Percentiles rank a stretch among this genome's conserved stretches.
Evolutionary conservation across 2,113 vertebrate genomes (phyloP).

Genomic region (Macquaria australasica): DNA sequence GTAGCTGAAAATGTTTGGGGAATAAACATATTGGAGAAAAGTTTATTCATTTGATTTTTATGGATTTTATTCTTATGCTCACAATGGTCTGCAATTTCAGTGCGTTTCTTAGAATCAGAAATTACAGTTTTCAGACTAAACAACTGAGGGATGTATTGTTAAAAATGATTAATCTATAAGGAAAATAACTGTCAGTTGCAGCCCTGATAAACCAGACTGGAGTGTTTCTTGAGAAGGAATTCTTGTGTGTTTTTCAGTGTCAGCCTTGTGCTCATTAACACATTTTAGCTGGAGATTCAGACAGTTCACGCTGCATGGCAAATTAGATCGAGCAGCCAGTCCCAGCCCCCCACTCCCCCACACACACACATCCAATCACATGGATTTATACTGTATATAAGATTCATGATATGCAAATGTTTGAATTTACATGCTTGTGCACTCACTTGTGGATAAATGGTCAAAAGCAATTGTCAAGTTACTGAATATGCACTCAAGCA

Average conservation of each 20-base stretch:
- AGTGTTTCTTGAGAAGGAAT: conserved; percentile 15
- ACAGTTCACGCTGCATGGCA: conserved; percentile 66
- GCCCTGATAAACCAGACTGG: conserved; percentile 10
- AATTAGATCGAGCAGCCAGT: conserved; percentile 56
- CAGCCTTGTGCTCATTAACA: conserved; percentile 63
- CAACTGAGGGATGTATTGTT: neutral
- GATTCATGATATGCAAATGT: conserved; percentile 19
- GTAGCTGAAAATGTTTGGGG: neutral
- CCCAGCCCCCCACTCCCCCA: conserved; percentile 17
- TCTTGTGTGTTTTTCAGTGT: conserved; percentile 29
- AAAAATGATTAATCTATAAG: neutral
- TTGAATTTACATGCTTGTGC: neutral
- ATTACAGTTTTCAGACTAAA: neutral
- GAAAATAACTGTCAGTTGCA: neutral
- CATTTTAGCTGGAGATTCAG: conserved; percentile 53
- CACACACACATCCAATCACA: conserved; percentile 28
- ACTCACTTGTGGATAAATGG: neutral
- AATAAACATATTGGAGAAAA: neutral
- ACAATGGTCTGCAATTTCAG: no score
- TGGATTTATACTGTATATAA: conserved; percentile 23
- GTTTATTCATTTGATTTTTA: neutral
- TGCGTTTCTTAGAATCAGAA: neutral
- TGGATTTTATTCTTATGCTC: neutral
- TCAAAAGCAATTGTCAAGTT: neutral
- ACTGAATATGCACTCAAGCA: neutral